These are phyloP conservation scores for Microcaecilia unicolor DNA, from an alignment of 2,797 vertebrate genomes.

Conservation along the genomic window DNA sequence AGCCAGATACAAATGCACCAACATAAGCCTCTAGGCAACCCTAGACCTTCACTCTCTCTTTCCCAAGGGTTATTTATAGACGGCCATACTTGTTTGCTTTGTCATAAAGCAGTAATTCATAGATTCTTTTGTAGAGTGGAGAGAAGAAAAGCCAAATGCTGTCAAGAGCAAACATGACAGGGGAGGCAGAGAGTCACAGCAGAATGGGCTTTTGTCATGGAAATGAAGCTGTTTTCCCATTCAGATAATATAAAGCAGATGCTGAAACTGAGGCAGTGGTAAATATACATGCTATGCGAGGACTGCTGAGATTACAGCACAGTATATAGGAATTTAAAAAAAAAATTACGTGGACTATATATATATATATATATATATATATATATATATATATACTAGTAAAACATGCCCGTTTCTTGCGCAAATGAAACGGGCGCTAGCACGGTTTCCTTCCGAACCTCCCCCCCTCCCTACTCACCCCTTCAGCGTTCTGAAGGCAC, in stretches of 20 bases:
- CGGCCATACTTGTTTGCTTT: constrained; percentile 28
- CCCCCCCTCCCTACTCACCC: too few relatives aligned
- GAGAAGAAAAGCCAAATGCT: constrained; percentile 33
- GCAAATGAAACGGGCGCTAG: too few relatives aligned
- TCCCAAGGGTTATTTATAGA: constrained; percentile 24
- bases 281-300: constrained; percentile 24
- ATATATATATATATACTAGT: too few relatives aligned
- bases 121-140: constrained; percentile 23
- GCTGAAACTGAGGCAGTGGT: constrained; percentile 28
- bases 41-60: neutral
- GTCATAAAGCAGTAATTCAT: too few relatives aligned
- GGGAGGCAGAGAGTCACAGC: constrained; percentile 31
- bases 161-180: constrained; percentile 27
- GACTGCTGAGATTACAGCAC: constrained; percentile 30
- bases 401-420: too few relatives aligned
- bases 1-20: neutral
- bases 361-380: too few relatives aligned
- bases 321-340: constrained; percentile 21
- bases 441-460: too few relatives aligned
- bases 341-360: too few relatives aligned
- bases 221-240: too few relatives aligned
- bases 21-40: neutral
- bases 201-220: constrained; percentile 44
- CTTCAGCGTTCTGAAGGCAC: too few relatives aligned
- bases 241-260: constrained; percentile 62